Evolutionary conservation across 1,140 invertebrate genomes (phyloP).

Genomic region (Papilio polytes): DNA sequence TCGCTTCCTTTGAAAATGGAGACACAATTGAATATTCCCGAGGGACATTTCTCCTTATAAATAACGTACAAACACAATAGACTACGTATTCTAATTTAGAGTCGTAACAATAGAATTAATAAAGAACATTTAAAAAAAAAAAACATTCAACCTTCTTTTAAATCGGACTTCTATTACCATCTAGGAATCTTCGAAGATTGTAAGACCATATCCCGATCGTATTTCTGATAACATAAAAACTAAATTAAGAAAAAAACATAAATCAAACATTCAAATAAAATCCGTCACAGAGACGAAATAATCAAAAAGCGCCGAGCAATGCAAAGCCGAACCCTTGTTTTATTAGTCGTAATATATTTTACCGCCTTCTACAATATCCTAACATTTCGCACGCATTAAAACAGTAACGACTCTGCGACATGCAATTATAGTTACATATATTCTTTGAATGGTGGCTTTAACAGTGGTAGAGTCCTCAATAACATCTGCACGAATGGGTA

Average conservation of each 20-base stretch:
- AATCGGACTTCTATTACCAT: too few relatives aligned
- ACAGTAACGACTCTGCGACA: slow-evolving; percentile 6
- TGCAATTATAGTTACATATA: neutral
- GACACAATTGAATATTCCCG: slow-evolving; percentile 22
- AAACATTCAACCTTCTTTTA: too few relatives aligned
- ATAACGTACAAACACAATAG: slow-evolving; percentile 9
- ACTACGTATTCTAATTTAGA: neutral
- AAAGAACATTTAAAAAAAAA: neutral
- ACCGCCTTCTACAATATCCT: neutral
- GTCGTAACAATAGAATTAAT: neutral
- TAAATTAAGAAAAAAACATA: neutral
- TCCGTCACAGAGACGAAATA: neutral
- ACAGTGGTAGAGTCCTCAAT: too few relatives aligned
- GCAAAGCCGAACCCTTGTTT: slow-evolving; percentile 16
- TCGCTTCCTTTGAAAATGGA: slow-evolving; percentile 20
- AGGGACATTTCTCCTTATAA: slow-evolving; percentile 16
- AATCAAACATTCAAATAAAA: neutral
- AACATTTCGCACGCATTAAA: slow-evolving; percentile 23
- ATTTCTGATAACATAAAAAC: too few relatives aligned
- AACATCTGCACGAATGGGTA: too few relatives aligned
- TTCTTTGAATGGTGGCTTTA: neutral
- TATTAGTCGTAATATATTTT: slow-evolving; percentile 13
- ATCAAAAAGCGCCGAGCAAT: neutral
- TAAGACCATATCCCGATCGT: too few relatives aligned
- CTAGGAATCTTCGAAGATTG: too few relatives aligned